A percentile compares a stretch with the other conserved stretches of the same genome.
phyloP scores from a whole-genome alignment of 2,113 vertebrate genomes.

The Oncorhynchus gorbuscha region DNA sequence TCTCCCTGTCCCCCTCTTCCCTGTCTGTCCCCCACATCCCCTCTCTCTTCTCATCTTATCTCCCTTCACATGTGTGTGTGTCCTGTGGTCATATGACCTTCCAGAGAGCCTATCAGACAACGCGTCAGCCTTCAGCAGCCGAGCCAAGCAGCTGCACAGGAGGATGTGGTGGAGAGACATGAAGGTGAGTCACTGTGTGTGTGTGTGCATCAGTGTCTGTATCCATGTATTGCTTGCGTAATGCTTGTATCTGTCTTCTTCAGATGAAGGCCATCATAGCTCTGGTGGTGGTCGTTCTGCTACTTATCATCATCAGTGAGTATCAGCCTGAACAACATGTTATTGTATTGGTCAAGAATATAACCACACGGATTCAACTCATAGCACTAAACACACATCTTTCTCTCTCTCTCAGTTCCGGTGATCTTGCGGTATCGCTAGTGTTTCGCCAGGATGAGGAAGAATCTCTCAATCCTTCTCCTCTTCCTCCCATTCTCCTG shows the following conservation, averaged over 20 bases:
- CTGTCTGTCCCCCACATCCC: neutral
- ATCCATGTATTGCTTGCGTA: neutral
- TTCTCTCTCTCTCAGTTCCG: constrained; percentile 63
- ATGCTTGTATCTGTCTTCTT: constrained; percentile 3
- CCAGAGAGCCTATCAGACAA: constrained; percentile 97
- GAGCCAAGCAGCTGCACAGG: constrained; percentile 94
- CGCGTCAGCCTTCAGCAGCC: constrained; percentile 95
- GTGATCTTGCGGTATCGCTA: constrained; percentile 76
- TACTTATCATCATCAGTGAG: constrained; percentile 94
- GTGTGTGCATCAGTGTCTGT: neutral
- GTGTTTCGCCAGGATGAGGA: constrained; percentile 37
- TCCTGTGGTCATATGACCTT: constrained; percentile 41
- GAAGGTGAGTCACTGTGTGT: constrained; percentile 76
- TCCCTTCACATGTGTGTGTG: neutral
- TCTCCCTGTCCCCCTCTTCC: neutral
- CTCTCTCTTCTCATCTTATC: neutral
- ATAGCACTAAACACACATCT: neutral
- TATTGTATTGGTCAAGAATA: neutral
- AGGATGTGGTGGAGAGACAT: constrained; percentile 98
- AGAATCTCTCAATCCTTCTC: constrained; percentile 32
- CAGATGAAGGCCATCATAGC: constrained; percentile 94
- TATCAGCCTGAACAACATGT: constrained; percentile 41
- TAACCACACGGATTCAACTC: too few species aligned
- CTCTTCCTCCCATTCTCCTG: constrained; percentile 24
- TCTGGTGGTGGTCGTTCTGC: constrained; percentile 80